Evolutionary conservation across 1,140 invertebrate genomes (phyloP).

Genomic region (Branchinecta lynchi): DNA sequence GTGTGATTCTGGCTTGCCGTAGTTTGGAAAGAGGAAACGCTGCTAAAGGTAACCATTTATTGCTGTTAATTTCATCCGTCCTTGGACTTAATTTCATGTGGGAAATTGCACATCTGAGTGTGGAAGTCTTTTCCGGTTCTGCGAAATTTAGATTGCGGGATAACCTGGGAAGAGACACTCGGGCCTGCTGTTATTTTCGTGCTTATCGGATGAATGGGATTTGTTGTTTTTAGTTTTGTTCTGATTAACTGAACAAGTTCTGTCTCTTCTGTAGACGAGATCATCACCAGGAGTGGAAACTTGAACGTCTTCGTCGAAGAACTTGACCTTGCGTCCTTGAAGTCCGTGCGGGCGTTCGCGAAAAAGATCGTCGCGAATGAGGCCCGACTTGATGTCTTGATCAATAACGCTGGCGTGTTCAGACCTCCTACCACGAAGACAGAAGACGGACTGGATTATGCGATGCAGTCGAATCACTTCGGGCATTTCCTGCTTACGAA

Average conservation of each 20-base stretch:
- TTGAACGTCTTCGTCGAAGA: constrained; percentile 44
- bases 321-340: constrained; percentile 50
- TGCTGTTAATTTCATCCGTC: too few relatives aligned
- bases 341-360: constrained; percentile 54
- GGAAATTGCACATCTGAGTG: too few relatives aligned
- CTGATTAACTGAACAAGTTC: too few relatives aligned
- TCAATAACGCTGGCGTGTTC: constrained; percentile 62
- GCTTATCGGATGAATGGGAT: too few relatives aligned
- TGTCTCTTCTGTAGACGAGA: constrained; percentile 34
- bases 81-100: too few relatives aligned
- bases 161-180: too few relatives aligned
- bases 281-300: constrained; percentile 42
- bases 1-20: constrained; percentile 37
- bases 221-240: too few relatives aligned
- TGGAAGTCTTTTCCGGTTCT: too few relatives aligned
- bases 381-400: constrained; percentile 51
- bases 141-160: too few relatives aligned
- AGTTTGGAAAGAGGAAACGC: constrained; percentile 29
- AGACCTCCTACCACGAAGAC: constrained; percentile 42
- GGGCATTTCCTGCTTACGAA: constrained; percentile 49
- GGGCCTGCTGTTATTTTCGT: too few relatives aligned
- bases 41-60: constrained; percentile 22
- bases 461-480: constrained; percentile 58
- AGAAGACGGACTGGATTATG: constrained; percentile 64
- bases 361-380: constrained; percentile 47